Evolutionary conservation across 2,113 vertebrate genomes (phyloP).

Genomic region (Glaucidium brasilianum): DNA sequence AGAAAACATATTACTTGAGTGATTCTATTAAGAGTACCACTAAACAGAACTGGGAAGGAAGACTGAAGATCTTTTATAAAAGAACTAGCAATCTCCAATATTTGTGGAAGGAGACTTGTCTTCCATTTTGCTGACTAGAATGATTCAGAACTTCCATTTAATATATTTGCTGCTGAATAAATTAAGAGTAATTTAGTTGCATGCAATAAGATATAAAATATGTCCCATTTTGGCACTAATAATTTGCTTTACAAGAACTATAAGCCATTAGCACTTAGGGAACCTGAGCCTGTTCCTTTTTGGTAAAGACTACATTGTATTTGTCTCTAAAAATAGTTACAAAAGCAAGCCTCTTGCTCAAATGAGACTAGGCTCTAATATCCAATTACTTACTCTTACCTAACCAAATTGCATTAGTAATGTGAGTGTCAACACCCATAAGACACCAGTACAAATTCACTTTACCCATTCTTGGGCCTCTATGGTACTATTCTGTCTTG

Average conservation of each 20-base stretch:
- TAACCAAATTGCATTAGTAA: neutral
- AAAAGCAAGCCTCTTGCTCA: neutral
- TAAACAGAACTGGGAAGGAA: neutral
- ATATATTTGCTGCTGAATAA: neutral
- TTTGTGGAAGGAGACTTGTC: neutral
- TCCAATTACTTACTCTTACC: neutral
- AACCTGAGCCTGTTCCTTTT: neutral
- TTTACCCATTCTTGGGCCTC: neutral
- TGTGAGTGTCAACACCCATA: neutral
- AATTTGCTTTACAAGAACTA: neutral
- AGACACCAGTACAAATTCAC: neutral
- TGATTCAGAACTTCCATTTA: neutral
- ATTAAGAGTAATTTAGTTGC: neutral
- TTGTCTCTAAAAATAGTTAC: neutral
- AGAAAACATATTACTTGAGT: neutral
- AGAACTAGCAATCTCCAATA: neutral
- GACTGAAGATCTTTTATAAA: neutral
- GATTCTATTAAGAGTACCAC: neutral
- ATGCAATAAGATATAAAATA: neutral
- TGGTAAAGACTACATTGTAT: neutral
- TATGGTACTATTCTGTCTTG: neutral
- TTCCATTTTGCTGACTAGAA: neutral
- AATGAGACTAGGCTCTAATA: neutral
- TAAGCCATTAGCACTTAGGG: neutral
- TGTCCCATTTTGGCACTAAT: neutral